Conservation (phyloP, 1,140 invertebrate genomes). For the Macrocentrus cingulum region DNA sequence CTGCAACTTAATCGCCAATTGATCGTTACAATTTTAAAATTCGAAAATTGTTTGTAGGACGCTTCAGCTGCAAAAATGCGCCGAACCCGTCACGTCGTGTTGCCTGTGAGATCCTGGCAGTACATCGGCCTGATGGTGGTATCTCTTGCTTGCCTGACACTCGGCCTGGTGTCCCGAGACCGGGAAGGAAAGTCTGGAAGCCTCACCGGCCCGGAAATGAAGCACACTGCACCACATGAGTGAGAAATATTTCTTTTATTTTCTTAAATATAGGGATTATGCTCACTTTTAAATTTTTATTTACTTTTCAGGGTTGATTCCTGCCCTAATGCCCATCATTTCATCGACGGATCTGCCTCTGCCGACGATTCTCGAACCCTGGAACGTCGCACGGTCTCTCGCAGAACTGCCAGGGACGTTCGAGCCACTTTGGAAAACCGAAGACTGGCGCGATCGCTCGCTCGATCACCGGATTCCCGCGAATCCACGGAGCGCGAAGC, state of each 20-base stretch:
- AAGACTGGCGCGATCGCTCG: constrained; percentile 25
- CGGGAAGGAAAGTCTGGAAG: constrained; percentile 49
- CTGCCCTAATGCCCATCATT: constrained; percentile 41
- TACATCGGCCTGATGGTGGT: constrained; percentile 50
- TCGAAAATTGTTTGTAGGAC: neutral
- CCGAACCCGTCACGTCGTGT: constrained; percentile 45
- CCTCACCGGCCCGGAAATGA: constrained; percentile 47
- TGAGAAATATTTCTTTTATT: constrained; percentile 27
- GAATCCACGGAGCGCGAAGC: constrained; percentile 12
- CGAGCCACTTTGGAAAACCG: constrained; percentile 15
- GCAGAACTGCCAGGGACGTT: neutral
- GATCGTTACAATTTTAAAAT: neutral
- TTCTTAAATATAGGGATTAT: neutral
- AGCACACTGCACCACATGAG: constrained; percentile 49
- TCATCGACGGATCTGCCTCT: constrained; percentile 22
- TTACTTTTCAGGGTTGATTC: constrained; percentile 41
- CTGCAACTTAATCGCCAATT: neutral
- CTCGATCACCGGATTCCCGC: constrained; percentile 5
- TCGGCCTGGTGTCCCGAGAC: constrained; percentile 48
- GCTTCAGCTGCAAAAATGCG: constrained; percentile 38
- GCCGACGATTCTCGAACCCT: constrained; percentile 12
- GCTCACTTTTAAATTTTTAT: constrained; percentile 4
- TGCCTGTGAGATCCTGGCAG: constrained; percentile 51
- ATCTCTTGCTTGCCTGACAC: constrained; percentile 49
- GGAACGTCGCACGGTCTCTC: constrained; percentile 5